These are phyloP conservation scores for Chrysolina oricalcia DNA, from an alignment of 2,888 invertebrate species.

Conservation along the genomic window DNA sequence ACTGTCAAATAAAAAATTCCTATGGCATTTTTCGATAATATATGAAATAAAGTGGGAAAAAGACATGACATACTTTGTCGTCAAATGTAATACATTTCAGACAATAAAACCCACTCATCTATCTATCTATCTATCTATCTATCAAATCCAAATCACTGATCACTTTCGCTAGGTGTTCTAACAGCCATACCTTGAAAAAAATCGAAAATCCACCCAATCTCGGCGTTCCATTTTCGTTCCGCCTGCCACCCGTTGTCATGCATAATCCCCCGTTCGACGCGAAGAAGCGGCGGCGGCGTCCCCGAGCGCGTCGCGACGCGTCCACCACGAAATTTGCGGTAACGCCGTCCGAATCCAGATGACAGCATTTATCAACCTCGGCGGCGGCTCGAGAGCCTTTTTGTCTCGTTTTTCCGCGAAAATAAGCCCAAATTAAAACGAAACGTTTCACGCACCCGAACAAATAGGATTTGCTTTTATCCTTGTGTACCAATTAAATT, in stretches of 20 bases:
- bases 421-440: constrained; percentile 41
- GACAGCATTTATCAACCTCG: constrained; percentile 38
- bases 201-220: neutral
- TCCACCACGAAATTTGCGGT: constrained; percentile 41
- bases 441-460: constrained; percentile 23
- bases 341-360: constrained; percentile 37
- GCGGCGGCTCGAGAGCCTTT: constrained; percentile 17
- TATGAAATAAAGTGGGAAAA: too few species aligned
- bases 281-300: constrained; percentile 6
- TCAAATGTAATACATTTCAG: too few species aligned
- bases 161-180: too few species aligned
- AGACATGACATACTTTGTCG: too few species aligned
- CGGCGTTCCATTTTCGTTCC: neutral
- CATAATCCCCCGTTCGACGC: constrained; percentile 10
- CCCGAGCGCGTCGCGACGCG: constrained; percentile 25
- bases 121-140: too few species aligned
- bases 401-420: constrained; percentile 25
- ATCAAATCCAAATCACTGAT: too few species aligned
- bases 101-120: too few species aligned
- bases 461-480: constrained; percentile 43
- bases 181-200: too few species aligned
- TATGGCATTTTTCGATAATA: too few species aligned
- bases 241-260: neutral
- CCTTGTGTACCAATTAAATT: constrained; percentile 39
- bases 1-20: too few species aligned